Conservation (phyloP, 2,888 invertebrate species). For the Apodemia mormo region DNA sequence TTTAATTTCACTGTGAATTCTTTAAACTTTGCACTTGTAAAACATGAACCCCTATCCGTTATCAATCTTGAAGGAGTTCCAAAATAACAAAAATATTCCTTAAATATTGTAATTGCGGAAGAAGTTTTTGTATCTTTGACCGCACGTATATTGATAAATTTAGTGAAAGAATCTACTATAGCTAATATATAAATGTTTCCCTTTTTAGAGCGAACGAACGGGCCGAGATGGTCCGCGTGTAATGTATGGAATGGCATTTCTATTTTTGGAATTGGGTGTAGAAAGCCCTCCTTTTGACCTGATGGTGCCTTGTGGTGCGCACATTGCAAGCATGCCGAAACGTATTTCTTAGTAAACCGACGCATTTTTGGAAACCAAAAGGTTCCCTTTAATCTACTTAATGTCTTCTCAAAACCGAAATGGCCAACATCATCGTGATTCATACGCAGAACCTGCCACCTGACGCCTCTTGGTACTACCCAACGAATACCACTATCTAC, state of each 20-base stretch:
- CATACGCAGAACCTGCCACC: constrained; percentile 37
- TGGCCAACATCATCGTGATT: constrained; percentile 41
- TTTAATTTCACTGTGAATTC: no score
- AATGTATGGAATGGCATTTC: not conserved
- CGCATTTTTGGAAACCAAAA: constrained; percentile 43
- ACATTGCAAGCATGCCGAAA: constrained; percentile 35
- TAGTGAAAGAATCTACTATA: no score
- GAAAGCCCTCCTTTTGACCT: not conserved
- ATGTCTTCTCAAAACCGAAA: constrained; percentile 34
- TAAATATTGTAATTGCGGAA: not conserved
- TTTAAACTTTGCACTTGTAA: constrained; percentile 6
- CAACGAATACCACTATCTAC: constrained; percentile 28
- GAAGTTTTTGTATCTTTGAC: constrained; percentile 1
- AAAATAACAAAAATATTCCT: constrained; percentile 2
- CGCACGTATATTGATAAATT: not conserved
- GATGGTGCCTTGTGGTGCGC: constrained; percentile 30
- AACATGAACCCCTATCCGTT: not conserved
- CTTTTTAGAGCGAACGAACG: not conserved
- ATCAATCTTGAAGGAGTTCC: not conserved
- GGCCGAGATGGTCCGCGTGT: not conserved
- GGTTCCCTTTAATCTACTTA: constrained; percentile 5
- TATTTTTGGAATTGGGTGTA: not conserved
- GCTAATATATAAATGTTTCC: not conserved
- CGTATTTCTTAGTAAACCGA: constrained; percentile 37
- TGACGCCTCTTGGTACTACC: constrained; percentile 37